Base-by-base conservation (phyloP, 2,113 vertebrate genomes). In the Tetrax tetrax region DNA sequence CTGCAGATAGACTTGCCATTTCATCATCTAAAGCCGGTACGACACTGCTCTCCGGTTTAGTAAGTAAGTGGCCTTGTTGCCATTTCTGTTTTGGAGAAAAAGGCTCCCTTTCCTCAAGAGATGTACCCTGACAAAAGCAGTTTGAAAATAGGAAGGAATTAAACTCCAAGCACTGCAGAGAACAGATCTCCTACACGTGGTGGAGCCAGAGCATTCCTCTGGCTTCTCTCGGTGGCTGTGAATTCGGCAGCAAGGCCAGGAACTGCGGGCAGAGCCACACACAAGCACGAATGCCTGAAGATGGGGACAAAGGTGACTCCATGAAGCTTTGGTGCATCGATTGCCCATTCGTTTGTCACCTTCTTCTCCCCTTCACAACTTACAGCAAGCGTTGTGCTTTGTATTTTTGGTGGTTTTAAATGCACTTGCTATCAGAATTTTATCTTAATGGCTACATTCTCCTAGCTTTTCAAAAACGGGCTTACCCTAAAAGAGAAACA, bases 171-270 rank as follows among this genome's bases (percentile, higher is more conserved):
- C 14, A 6, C 4, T 16, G 90, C 68, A 48, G 83, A 60, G 80
- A 22, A 18, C 15, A 45, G 9, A 56, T 75, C 69, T 93, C 82
- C 78, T 82, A 96, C 97, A 51, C 95, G 75, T 23, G 96, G 94
- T 96, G 96, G 95, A 97, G 96, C 97, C 97, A 79, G 95, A 94
- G 96, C 88, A 74, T 92, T 93, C 93, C 94, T 80, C 43, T 51
- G 77, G 66, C 80, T 17, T 68, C 4, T 10, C 22, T 1, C 10
- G 9, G 51, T 25, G 43, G 27, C 51, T 20, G 37, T 24, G 51
- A 56, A 31, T 4, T 20, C 4, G n/a, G 76, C 75, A 69, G 70
- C 63, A 15, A 3, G 3, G 33, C 50, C 7, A 14, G 63, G 59
- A 68, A 17, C 69, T 16, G 47, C 23, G 12, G 74, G 59, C 75